Base-by-base conservation (phyloP, 1,140 invertebrate genomes). In the Pseudomyrmex sp. region DNA sequence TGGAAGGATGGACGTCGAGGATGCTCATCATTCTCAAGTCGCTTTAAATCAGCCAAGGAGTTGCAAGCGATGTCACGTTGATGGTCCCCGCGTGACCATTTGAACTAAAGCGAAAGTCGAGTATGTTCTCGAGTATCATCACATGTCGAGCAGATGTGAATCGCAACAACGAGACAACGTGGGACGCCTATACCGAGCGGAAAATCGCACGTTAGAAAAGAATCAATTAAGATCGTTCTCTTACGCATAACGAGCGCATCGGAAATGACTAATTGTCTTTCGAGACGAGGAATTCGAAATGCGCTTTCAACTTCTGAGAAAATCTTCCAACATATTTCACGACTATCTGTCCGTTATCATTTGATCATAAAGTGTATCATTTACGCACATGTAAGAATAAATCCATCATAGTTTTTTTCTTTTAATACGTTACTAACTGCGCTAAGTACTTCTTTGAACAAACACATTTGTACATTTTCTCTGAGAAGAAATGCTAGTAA, bases 61-160 rank as follows among this genome's bases (percentile, higher is more conserved):
- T 66, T 79, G n/a, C 65, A 68, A 77, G 72, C 35, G 7, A 46
- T 70, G 66, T 72, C 76, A 70, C 23, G 76, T 59, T 35, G 59
- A 58, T 44, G 73, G 46, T 61, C 62, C 59, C 44, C 58, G 52
- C 12, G 12, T 18, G 2, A 8, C 20, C 15, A 4, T 74, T 10
- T 15, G 44, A 1, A 35, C 52, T 23, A 69, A 79, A 70, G 59
- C 44, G 61, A 70, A 70, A 75, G 83, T 52, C 54, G 35, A 35
- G 35, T 35, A 80, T 76, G 26, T 23, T 75, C 79, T 79, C 66
- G 50, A 73, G 50, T 35, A 74, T 65, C 61, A 35, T 70, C 58
- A 75, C 77, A 69, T 89, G 88, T 72, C 62, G 48, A 44, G 50
- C 88, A 88, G 54, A 74, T 89, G 86, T 44, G 54, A 48, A 76